Conservation (phyloP, 2,888 invertebrate species). For the Cantharis rustica region DNA sequence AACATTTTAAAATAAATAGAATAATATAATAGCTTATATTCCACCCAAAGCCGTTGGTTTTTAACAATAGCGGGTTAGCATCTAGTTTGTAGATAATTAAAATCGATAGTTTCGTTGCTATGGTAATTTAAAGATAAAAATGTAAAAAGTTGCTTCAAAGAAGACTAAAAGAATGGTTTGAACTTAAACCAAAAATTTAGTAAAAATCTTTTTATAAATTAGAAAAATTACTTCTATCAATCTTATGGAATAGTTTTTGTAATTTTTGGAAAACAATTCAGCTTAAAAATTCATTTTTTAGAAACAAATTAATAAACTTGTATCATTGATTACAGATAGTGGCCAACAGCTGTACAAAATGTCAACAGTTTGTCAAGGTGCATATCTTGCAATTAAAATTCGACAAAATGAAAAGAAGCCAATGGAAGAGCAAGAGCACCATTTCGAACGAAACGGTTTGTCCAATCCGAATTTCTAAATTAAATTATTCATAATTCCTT, state of each 20-base stretch:
- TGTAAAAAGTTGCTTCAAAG: too few relatives aligned
- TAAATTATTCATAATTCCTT: not conserved
- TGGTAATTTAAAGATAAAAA: too few relatives aligned
- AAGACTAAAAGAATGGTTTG: too few relatives aligned
- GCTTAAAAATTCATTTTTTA: not conserved
- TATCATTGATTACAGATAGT: conserved; percentile 50
- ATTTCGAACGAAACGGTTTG: conserved; percentile 38
- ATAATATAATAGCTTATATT: not conserved
- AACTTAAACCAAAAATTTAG: too few relatives aligned
- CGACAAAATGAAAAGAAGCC: conserved; percentile 65
- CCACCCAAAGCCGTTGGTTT: too few relatives aligned
- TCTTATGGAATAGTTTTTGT: too few relatives aligned
- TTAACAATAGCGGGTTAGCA: too few relatives aligned
- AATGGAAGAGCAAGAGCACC: conserved; percentile 58
- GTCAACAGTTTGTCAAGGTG: conserved; percentile 78
- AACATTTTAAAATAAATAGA: not conserved
- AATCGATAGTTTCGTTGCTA: too few relatives aligned
- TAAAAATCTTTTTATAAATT: too few relatives aligned
- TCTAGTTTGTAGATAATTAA: too few relatives aligned
- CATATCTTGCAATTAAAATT: conserved; percentile 74
- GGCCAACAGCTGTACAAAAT: conserved; percentile 55
- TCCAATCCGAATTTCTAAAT: not conserved
- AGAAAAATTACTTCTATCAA: too few relatives aligned
- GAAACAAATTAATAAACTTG: not conserved
- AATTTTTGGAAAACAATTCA: too few relatives aligned